Base-by-base conservation (phyloP, 1,140 invertebrate species). In the Brachionus rubens region DNA sequence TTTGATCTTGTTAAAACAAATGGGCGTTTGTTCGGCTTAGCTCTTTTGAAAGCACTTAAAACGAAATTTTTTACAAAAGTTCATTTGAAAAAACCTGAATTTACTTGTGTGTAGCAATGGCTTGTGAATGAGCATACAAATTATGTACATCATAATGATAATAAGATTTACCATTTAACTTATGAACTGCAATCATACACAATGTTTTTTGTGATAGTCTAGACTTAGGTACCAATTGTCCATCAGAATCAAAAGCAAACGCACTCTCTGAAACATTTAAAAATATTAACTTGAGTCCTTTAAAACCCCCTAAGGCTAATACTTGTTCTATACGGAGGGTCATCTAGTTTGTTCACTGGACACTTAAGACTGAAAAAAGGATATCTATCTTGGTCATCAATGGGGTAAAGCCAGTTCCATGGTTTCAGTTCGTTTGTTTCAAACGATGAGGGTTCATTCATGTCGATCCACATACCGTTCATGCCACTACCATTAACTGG, bases 361-460 rank as follows among this genome's bases (percentile, higher is more conserved):
- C 91, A 91, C 79, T 89, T 87, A n/a, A 89, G 86, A 84, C 91
- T 91, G 82, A 91, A 93, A 72, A 50, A 72, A n/a, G 68, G 68
- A 50, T 72, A 72, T 54, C 68, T 48, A 0, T 90, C 91, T 1
- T 91, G 90, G 81, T 94, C 21, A 16, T 47, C 79, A 10, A 80
- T 80, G 2, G 81, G 81, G 30, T 50, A 72, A 4, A 72, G 41
- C 81, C 81, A 84, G 77, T 84, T 84, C 78, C 79, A 84, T 10
- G 83, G 82, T 28, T 78, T 77, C 30, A 81, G 76, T 68, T 82
- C 79, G n/a, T 86, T 85, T 68, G 79, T 56, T 16, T 89, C 86
- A 85, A 92, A 91, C 82, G 91, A 93, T 0, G 90, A 90, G 1
- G 91, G 90, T 81, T 94, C 92, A 84, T 94, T 93, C 92, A 93